Evolutionary conservation across 2,888 invertebrate species (phyloP).

Genomic region (Archaeoteleia sp.): DNA sequence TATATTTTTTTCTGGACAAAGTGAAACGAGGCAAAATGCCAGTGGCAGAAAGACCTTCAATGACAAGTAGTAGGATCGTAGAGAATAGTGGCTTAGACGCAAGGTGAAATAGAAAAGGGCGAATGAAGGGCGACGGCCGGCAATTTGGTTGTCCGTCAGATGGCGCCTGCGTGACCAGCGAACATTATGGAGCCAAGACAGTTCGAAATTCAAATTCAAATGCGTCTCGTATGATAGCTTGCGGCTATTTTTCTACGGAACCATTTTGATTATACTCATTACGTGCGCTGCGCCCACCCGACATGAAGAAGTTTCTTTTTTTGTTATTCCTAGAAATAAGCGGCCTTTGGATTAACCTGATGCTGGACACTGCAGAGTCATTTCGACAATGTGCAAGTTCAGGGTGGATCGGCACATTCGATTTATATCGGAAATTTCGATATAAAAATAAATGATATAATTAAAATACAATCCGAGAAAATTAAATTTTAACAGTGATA

Average conservation of each 20-base stretch:
- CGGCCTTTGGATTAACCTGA: slow-evolving; percentile 29
- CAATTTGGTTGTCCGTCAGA: slow-evolving; percentile 71
- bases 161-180: slow-evolving; percentile 72
- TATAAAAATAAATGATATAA: too few species aligned
- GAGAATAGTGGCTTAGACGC: slow-evolving; percentile 42
- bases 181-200: slow-evolving; percentile 65
- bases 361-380: slow-evolving; percentile 37
- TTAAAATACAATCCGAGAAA: too few species aligned
- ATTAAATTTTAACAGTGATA: too few species aligned
- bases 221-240: slow-evolving; percentile 63
- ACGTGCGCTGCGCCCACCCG: slow-evolving; percentile 52
- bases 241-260: slow-evolving; percentile 69
- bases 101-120: slow-evolving; percentile 59
- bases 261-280: slow-evolving; percentile 73
- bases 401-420: too few species aligned
- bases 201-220: slow-evolving; percentile 71
- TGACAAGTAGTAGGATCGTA: background rate
- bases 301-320: slow-evolving; percentile 43
- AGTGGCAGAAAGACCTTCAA: background rate
- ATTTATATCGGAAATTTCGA: too few species aligned
- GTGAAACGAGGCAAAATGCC: too few species aligned
- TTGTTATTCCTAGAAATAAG: slow-evolving; percentile 39
- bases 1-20: too few species aligned
- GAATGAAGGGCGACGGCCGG: slow-evolving; percentile 53
- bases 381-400: too few species aligned